Percentiles rank a stretch among this genome's conserved stretches.
Evolutionary conservation across 1,140 invertebrate species (phyloP).

Genomic region (Ostrea edulis): DNA sequence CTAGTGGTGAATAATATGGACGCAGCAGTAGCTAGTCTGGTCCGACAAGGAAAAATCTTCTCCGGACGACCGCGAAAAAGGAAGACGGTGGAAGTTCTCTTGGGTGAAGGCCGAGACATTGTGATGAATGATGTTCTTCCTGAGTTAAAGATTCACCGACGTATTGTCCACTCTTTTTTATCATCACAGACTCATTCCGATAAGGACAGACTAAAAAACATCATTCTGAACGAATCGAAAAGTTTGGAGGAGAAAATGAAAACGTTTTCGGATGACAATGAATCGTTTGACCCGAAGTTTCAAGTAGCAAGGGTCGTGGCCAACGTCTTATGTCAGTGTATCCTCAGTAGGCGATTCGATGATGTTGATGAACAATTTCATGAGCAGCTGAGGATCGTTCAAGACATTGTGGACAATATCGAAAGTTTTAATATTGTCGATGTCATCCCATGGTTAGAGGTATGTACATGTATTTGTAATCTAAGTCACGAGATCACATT

Average conservation of each 20-base stretch:
- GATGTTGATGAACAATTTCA: constrained; percentile 58
- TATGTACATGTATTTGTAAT: constrained; percentile 44
- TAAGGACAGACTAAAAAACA: constrained; percentile 47
- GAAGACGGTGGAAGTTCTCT: constrained; percentile 59
- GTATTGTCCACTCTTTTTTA: constrained; percentile 59
- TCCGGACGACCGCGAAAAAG: constrained; percentile 57
- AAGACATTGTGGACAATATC: constrained; percentile 63
- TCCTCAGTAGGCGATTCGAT: constrained; percentile 56
- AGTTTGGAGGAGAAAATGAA: constrained; percentile 54
- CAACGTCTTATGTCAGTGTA: constrained; percentile 60
- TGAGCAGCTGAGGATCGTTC: constrained; percentile 55
- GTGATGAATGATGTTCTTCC: constrained; percentile 58
- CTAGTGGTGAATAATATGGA: constrained; percentile 61
- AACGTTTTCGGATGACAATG: not conserved
- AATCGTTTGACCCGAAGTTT: constrained; percentile 58
- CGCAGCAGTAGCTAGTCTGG: constrained; percentile 54
- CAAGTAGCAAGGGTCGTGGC: constrained; percentile 59
- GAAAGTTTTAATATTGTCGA: constrained; percentile 64
- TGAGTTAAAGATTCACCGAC: constrained; percentile 58
- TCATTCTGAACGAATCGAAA: constrained; percentile 53
- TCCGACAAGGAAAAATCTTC: constrained; percentile 56
- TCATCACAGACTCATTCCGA: constrained; percentile 56
- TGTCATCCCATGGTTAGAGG: constrained; percentile 60
- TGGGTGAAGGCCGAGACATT: constrained; percentile 58
- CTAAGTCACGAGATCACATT: too few species aligned